phyloP scores from a whole-genome alignment of 2,113 vertebrate genomes.

The Mesoclemmys tuberculata region DNA sequence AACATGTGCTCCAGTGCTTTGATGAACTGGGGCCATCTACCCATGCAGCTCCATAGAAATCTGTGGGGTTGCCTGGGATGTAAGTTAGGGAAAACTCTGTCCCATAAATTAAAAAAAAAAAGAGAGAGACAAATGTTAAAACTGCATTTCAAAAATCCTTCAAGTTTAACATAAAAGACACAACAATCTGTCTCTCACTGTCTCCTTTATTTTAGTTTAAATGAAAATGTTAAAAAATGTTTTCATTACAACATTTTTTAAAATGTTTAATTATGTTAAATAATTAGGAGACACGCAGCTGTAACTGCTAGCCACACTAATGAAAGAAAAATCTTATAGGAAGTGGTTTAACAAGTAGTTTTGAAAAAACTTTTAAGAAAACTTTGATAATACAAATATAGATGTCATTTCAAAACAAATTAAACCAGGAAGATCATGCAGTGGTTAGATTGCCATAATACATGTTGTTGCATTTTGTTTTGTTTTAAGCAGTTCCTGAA shows the following conservation, averaged over 20 bases:
- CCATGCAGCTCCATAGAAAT: not conserved
- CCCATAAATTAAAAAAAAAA: not conserved
- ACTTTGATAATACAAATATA: conserved; percentile 58
- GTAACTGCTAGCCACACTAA: conserved; percentile 19
- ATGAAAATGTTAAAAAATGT: conserved; percentile 61
- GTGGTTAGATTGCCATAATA: conserved; percentile 82
- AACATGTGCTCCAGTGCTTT: not conserved
- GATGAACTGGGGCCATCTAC: not conserved
- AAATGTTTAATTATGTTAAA: conserved; percentile 62
- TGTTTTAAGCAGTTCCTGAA: conserved; percentile 58
- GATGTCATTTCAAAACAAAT: conserved; percentile 71
- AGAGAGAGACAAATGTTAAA: not conserved
- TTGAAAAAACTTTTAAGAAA: conserved; percentile 63
- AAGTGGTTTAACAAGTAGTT: conserved; percentile 58
- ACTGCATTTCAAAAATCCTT: not conserved
- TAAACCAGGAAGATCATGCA: conserved; percentile 77
- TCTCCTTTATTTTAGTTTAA: conserved; percentile 58
- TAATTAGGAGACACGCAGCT: conserved; percentile 35
- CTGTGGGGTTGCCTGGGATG: not conserved
- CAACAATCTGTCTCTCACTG: conserved; percentile 62
- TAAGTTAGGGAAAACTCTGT: not conserved
- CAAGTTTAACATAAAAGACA: conserved; percentile 48
- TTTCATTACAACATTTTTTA: conserved; percentile 66
- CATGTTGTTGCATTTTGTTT: conserved; percentile 63
- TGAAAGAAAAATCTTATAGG: conserved; percentile 33